Evolutionary conservation across 2,113 vertebrate genomes (phyloP).

Genomic region (Ammospiza nelsoni): DNA sequence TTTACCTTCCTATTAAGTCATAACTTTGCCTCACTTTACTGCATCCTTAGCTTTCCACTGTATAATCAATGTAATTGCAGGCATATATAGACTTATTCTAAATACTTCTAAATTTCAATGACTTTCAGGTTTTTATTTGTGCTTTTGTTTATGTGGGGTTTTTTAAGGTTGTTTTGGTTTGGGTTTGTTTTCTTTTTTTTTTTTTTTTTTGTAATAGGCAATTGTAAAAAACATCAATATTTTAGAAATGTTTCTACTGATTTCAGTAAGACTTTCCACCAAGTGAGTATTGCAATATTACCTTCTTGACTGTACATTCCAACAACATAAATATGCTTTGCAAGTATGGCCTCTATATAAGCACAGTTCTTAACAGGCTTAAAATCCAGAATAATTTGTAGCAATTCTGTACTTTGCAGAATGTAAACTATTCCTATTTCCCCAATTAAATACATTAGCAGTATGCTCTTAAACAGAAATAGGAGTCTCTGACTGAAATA

Average conservation of each 20-base stretch:
- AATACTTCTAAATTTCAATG: background rate
- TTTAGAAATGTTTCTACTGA: background rate
- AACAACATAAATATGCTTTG: background rate
- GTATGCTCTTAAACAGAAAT: background rate
- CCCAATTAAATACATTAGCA: slow-evolving; percentile 35
- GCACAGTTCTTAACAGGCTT: background rate
- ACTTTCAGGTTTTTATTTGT: background rate
- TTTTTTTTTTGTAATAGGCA: background rate
- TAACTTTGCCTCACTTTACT: background rate
- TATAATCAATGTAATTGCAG: background rate
- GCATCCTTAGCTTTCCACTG: background rate
- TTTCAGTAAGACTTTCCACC: background rate
- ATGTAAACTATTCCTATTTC: slow-evolving; percentile 20
- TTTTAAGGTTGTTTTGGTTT: background rate
- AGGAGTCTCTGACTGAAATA: slow-evolving; percentile 15
- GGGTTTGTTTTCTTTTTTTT: background rate
- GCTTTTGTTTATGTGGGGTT: background rate
- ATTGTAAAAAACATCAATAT: background rate
- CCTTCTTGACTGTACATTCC: background rate
- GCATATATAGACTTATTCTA: background rate
- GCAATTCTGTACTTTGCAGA: background rate
- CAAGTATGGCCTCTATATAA: background rate
- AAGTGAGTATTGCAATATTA: background rate
- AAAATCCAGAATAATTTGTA: slow-evolving; percentile 8
- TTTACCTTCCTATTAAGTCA: background rate